phyloP scores from a whole-genome alignment of 2,113 vertebrate genomes.

The Pungitius pungitius region DNA sequence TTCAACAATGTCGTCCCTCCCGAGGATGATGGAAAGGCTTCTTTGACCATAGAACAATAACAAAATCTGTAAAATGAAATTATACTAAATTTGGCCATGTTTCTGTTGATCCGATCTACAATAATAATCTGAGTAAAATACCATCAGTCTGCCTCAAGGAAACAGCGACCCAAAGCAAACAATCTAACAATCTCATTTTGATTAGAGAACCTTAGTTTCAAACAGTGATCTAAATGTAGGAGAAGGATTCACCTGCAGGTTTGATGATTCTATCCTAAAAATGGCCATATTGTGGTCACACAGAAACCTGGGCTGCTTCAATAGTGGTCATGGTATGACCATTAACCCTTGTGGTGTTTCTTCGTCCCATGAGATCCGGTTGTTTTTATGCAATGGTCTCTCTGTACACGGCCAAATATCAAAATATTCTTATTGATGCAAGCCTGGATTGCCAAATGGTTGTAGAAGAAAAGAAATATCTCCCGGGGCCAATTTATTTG shows the following conservation, averaged over 20 bases:
- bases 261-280: background rate
- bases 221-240: background rate
- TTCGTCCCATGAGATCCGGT: background rate
- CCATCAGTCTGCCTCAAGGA: background rate
- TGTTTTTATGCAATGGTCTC: background rate
- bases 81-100: background rate
- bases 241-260: background rate
- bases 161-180: background rate
- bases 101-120: slow-evolving; percentile 7
- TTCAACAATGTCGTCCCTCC: slow-evolving; percentile 1
- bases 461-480: background rate
- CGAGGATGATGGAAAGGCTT: background rate
- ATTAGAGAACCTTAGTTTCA: background rate
- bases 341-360: background rate
- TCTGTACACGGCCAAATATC: background rate
- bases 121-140: background rate
- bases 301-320: no score
- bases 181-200: background rate
- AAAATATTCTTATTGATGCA: background rate
- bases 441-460: background rate
- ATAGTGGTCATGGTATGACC: background rate
- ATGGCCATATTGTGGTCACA: background rate
- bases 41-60: background rate
- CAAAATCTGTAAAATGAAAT: background rate
- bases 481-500: background rate